Percentiles rank a stretch among this genome's conserved stretches.
These are phyloP conservation scores for Todiramphus chloris DNA, from an alignment of 2,113 vertebrate genomes.

Conservation along the genomic window DNA sequence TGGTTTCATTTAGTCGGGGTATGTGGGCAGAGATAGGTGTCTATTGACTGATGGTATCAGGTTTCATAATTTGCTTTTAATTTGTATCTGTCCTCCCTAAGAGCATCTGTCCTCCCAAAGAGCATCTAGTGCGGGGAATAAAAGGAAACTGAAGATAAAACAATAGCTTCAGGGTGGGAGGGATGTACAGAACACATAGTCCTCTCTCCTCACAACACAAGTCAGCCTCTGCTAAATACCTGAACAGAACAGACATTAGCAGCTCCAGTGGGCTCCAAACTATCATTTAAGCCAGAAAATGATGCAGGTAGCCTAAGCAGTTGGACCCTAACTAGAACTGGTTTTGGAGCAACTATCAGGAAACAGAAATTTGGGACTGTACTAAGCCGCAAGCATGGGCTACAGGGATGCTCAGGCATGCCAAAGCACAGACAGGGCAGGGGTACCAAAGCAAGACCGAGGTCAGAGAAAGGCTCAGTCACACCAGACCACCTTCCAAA, in stretches of 20 bases:
- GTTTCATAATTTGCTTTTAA: slow-evolving; percentile 54
- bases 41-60: slow-evolving; percentile 43
- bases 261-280: neutral
- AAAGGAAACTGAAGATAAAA: slow-evolving; percentile 25
- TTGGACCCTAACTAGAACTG: neutral
- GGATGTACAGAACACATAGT: neutral
- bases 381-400: neutral
- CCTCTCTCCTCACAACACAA: neutral
- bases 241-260: neutral
- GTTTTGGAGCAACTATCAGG: neutral
- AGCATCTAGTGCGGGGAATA: neutral
- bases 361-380: neutral
- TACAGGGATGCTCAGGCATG: neutral
- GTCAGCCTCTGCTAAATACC: neutral
- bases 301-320: neutral
- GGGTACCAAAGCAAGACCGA: neutral
- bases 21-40: slow-evolving; percentile 17
- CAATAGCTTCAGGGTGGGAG: neutral
- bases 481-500: neutral
- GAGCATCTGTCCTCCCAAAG: neutral
- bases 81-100: slow-evolving; percentile 31
- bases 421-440: neutral
- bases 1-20: neutral
- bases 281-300: neutral
- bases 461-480: neutral